A percentile compares a stretch with the other conserved stretches of the same genome.
phyloP scores from a whole-genome alignment of 1,140 invertebrate genomes.

The Drosophila murphyi region DNA sequence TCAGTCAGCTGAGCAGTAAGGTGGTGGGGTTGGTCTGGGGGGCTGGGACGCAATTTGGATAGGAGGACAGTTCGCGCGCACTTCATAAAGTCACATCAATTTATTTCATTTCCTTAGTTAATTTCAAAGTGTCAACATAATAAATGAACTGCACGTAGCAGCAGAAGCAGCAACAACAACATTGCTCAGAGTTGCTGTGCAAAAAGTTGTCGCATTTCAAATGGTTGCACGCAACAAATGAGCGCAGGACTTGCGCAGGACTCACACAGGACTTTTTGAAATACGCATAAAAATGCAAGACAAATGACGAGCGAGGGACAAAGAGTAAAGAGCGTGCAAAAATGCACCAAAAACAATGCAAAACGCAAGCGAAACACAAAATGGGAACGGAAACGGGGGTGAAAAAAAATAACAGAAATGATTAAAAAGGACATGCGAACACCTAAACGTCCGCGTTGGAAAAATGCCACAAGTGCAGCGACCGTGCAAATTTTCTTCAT shows the following conservation, averaged over 20 bases:
- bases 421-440: conserved; percentile 83
- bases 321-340: conserved; percentile 61
- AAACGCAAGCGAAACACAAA: conserved; percentile 16
- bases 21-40: background rate
- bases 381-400: background rate
- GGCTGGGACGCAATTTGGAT: background rate
- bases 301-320: conserved; percentile 52
- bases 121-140: conserved; percentile 83
- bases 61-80: conserved; percentile 60
- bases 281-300: conserved; percentile 81
- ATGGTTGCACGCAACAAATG: conserved; percentile 81
- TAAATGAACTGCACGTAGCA: conserved; percentile 80
- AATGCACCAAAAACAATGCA: conserved; percentile 74
- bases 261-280: conserved; percentile 66
- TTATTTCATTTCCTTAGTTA: conserved; percentile 82
- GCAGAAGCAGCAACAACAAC: background rate
- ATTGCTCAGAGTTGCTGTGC: conserved; percentile 59
- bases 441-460: conserved; percentile 77
- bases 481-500: conserved; percentile 82
- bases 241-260: conserved; percentile 61
- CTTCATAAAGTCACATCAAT: conserved; percentile 83
- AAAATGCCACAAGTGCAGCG: conserved; percentile 81
- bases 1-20: background rate
- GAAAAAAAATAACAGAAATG: conserved; percentile 60
- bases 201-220: conserved; percentile 82